Percentiles rank a stretch among this genome's conserved stretches.
phyloP scores from a whole-genome alignment of 2,888 invertebrate species.

The Polia nebulosa region DNA sequence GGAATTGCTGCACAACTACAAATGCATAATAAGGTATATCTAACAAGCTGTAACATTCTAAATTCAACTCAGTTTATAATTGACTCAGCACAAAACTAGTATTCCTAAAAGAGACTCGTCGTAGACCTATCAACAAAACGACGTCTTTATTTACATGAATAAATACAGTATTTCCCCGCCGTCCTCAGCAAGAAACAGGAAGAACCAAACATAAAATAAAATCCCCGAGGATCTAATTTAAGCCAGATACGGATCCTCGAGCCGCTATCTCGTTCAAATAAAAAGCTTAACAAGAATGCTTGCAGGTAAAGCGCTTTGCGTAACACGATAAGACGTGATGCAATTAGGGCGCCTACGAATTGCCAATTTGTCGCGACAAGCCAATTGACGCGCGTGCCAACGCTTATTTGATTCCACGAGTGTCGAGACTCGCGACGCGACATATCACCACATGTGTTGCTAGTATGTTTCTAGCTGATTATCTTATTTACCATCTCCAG shows the following conservation, averaged over 20 bases:
- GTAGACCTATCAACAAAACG: background rate
- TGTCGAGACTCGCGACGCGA: conserved; percentile 20
- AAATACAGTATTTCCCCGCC: conserved; percentile 38
- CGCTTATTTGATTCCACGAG: conserved; percentile 68
- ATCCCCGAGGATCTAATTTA: conserved; percentile 60
- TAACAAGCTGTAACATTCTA: background rate
- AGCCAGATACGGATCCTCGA: conserved; percentile 48
- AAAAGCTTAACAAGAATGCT: conserved; percentile 64
- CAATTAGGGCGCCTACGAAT: conserved; percentile 77
- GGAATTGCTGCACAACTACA: background rate
- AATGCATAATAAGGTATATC: background rate
- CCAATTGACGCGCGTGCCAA: conserved; percentile 70
- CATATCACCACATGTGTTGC: background rate
- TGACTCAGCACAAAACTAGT: background rate
- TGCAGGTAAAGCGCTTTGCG: conserved; percentile 58
- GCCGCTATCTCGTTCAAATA: conserved; percentile 51
- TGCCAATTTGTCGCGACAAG: conserved; percentile 80
- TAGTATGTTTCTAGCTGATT: conserved; percentile 13
- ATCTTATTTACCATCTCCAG: background rate
- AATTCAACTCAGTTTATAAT: background rate
- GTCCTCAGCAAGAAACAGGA: conserved; percentile 31
- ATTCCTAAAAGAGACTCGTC: background rate
- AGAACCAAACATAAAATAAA: conserved; percentile 55
- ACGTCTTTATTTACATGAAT: conserved; percentile 37
- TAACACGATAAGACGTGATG: conserved; percentile 67